phyloP scores from a whole-genome alignment of 2,113 vertebrate genomes.

The Corythoichthys intestinalis region DNA sequence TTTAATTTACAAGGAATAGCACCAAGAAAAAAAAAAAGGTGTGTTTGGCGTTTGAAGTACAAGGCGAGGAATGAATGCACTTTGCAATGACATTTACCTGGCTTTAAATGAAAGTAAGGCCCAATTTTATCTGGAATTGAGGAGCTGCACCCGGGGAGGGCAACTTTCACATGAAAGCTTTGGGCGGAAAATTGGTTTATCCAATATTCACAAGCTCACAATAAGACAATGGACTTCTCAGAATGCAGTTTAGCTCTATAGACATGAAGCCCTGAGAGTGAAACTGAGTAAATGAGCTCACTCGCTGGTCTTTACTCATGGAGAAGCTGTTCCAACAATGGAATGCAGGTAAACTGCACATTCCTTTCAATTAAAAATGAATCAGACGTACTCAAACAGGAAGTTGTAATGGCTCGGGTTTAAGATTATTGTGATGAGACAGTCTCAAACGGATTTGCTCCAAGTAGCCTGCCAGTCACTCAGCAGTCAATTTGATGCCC shows the following conservation, averaged over 20 bases:
- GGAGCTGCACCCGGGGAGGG: constrained; percentile 3
- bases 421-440: constrained; percentile 61
- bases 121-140: constrained; percentile 42
- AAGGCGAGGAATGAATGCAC: constrained; percentile 35
- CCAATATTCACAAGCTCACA: constrained; percentile 62
- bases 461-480: constrained; percentile 35
- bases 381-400: constrained; percentile 35
- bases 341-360: constrained; percentile 25
- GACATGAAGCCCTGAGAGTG: constrained; percentile 29
- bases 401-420: constrained; percentile 53
- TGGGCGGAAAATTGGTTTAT: constrained; percentile 55
- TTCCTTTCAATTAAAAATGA: constrained; percentile 57
- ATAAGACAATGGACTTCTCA: constrained; percentile 59
- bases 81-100: constrained; percentile 53
- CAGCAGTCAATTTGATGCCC: constrained; percentile 45
- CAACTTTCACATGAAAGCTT: constrained; percentile 25
- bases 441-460: constrained; percentile 42
- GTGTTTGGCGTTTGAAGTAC: constrained; percentile 56
- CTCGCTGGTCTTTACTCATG: constrained; percentile 34
- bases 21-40: constrained; percentile 26
- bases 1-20: constrained; percentile 70
- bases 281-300: constrained; percentile 59
- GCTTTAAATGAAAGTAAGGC: constrained; percentile 64
- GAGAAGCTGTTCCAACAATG: constrained; percentile 20
- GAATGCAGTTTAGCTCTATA: constrained; percentile 58